Conservation (phyloP, 2,888 invertebrate species). For the Mythimna impura region DNA sequence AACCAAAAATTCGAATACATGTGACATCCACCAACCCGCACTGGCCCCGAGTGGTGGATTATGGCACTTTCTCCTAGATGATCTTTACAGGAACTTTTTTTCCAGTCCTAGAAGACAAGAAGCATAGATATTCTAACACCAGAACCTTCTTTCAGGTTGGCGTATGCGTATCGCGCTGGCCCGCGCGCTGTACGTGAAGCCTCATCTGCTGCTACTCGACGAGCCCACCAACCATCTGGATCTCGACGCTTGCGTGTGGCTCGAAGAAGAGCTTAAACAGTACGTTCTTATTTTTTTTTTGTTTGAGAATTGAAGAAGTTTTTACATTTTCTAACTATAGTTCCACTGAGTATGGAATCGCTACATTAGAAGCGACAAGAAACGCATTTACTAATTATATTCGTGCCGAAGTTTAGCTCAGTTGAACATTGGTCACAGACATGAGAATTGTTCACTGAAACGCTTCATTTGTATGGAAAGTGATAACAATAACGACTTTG, state of each 20-base stretch:
- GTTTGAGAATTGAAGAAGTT: too few species aligned
- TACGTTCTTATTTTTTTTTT: slow-evolving; percentile 77
- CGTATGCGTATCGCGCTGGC: slow-evolving; percentile 99
- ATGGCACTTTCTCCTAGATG: too few species aligned
- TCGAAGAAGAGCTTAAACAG: slow-evolving; percentile 99
- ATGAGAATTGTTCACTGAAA: too few species aligned
- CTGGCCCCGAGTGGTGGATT: too few species aligned
- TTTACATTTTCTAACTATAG: too few species aligned
- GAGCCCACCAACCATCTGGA: slow-evolving; percentile 99
- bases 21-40: too few species aligned
- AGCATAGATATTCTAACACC: background rate
- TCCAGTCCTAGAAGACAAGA: too few species aligned
- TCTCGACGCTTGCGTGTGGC: slow-evolving; percentile 99
- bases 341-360: background rate
- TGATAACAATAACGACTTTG: background rate
- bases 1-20: too few species aligned
- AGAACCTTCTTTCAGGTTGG: slow-evolving; percentile 92
- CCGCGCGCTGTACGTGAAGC: slow-evolving; percentile 98
- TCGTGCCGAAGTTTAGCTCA: background rate
- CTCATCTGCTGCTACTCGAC: slow-evolving; percentile 98
- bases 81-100: too few species aligned
- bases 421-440: too few species aligned
- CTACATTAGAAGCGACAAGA: background rate
- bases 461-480: background rate
- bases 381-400: background rate